phyloP scores from a whole-genome alignment of 2,113 vertebrate genomes.

The Carassius gibelio region DNA sequence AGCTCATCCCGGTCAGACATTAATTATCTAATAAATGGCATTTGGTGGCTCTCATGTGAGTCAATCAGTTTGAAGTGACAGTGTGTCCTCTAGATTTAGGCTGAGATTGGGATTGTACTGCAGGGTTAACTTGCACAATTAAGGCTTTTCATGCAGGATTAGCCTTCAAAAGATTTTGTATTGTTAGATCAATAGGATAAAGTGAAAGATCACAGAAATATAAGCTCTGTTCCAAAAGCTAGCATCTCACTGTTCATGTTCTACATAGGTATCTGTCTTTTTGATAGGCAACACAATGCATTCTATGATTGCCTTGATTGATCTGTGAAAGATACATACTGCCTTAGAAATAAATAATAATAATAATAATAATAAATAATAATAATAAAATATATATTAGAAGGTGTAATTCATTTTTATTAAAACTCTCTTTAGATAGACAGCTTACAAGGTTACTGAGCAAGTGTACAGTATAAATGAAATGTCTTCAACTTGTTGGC shows the following conservation, averaged over 20 bases:
- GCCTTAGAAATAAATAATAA: neutral
- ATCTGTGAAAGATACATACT: neutral
- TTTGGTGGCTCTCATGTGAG: slow-evolving; percentile 51
- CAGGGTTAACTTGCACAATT: neutral
- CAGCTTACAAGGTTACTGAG: neutral
- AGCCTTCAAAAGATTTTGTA: neutral
- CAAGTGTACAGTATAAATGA: neutral
- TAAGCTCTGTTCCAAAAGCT: neutral
- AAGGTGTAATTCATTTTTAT: neutral
- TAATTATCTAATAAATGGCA: slow-evolving; percentile 76
- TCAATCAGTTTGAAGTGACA: slow-evolving; percentile 46
- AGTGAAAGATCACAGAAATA: neutral
- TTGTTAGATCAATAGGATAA: neutral
- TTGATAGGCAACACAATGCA: neutral
- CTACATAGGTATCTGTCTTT: neutral
- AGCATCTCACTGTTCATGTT: neutral
- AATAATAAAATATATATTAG: neutral
- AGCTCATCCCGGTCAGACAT: slow-evolving; percentile 68
- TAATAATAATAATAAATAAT: neutral
- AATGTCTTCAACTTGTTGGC: neutral
- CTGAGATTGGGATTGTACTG: neutral
- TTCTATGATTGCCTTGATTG: neutral
- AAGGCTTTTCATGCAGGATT: neutral
- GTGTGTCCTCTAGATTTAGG: slow-evolving; percentile 38
- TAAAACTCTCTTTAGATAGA: neutral